phyloP scores from a whole-genome alignment of 2,113 vertebrate genomes.

The Indicator maculatus region DNA sequence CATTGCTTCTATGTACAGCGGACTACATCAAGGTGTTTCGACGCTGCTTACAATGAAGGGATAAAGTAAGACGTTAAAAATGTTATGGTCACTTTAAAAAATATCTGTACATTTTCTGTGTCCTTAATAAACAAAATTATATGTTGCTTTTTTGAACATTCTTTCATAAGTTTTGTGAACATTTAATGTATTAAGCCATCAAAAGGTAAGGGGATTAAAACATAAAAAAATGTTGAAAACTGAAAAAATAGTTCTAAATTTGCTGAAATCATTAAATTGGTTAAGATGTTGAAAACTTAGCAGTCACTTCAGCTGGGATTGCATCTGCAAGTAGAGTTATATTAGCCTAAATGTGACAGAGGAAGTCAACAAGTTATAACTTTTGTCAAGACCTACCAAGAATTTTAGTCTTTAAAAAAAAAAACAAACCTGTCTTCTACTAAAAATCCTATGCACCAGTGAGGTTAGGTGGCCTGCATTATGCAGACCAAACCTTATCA shows the following conservation, averaged over 20 bases:
- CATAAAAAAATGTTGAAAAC: neutral
- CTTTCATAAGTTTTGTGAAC: neutral
- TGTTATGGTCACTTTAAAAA: neutral
- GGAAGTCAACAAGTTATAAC: neutral
- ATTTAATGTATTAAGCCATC: neutral
- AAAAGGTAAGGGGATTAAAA: neutral
- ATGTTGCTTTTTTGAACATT: neutral
- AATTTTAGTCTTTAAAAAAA: neutral
- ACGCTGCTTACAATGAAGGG: neutral
- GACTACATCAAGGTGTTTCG: neutral
- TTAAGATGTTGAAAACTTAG: neutral
- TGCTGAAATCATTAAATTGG: neutral
- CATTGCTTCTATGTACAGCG: neutral
- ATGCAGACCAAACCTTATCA: neutral
- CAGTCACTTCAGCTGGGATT: neutral
- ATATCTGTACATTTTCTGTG: neutral
- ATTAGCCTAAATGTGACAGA: neutral
- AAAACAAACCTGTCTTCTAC: neutral
- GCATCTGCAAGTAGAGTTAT: neutral
- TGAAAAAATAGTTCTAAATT: neutral
- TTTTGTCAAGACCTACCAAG: neutral
- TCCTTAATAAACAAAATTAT: neutral
- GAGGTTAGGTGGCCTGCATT: neutral
- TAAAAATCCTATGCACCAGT: neutral
- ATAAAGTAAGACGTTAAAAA: neutral